phyloP scores from a whole-genome alignment of 1,140 invertebrate genomes.

The Polypedilum pembai region DNA sequence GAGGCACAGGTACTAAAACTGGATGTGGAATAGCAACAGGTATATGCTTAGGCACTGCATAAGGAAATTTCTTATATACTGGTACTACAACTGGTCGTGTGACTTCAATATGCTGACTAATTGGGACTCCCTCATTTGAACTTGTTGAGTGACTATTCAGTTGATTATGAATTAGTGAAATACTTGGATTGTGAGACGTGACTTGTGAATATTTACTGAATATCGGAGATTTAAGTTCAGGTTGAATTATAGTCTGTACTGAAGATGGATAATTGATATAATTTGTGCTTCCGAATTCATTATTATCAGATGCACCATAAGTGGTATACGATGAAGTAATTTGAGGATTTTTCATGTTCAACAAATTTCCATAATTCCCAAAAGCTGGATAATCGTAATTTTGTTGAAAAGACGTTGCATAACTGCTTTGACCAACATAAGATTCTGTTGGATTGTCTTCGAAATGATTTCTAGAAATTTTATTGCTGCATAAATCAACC shows the following conservation, averaged over 20 bases:
- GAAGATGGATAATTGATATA: not conserved
- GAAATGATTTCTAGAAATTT: not conserved
- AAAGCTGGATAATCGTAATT: not conserved
- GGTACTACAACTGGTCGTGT: not conserved
- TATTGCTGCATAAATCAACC: not conserved
- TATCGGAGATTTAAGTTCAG: not conserved
- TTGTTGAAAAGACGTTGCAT: not conserved
- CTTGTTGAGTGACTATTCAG: not conserved
- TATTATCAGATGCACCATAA: not conserved
- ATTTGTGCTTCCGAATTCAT: not conserved
- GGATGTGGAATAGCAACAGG: constrained; percentile 9
- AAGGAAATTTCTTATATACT: constrained; percentile 25
- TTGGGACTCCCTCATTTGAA: not conserved
- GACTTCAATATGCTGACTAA: not conserved
- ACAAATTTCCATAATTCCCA: not conserved
- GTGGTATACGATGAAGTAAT: not conserved
- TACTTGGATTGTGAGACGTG: not conserved
- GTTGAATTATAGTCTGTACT: not conserved
- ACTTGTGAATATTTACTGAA: not conserved
- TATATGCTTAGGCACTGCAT: not conserved
- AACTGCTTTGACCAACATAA: not conserved
- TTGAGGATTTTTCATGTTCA: not conserved
- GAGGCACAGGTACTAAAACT: not conserved
- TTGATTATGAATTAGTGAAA: not conserved
- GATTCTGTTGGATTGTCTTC: not conserved